Base-by-base conservation (phyloP, 2,888 invertebrate genomes). In the Herminia tarsipennalis region DNA sequence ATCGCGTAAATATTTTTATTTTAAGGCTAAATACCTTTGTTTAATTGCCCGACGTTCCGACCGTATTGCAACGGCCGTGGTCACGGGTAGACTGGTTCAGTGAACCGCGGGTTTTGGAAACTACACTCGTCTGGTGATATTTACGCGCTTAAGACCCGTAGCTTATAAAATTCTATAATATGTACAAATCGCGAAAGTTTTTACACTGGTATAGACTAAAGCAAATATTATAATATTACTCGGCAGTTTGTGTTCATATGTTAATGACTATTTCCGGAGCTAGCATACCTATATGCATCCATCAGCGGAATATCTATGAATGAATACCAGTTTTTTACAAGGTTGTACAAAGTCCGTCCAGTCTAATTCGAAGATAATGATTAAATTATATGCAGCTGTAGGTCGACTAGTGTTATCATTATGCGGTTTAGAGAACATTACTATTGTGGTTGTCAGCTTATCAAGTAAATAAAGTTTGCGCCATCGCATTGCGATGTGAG, bases 401-500 rank as follows among this genome's bases (percentile, higher is more conserved):
- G 34, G 57, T 43, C 46, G 39, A 6, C 34, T 20, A 12, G 28
- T 28, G 22, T 32, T 22, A 22, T 39, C 35, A 17, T 32, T n/a
- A 32, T 38, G 36, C 28, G 25, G 25, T 42, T 33, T 22, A 24
- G 30, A 32, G 16, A 43, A 49, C 43, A 46, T 20, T n/a, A n/a
- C n/a, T n/a, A 40, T 45, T 52, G 34, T 41, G 34, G 46, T 46
- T 21, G 25, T 29, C 41, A 37, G 40, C 35, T 74, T 72, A 73
- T 74, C 69, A 65, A 66, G 68, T 73, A 74, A 75, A 76, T 72
- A 75, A 74, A 58, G 59, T 54, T 62, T 65, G 55, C 57, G 48
- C 55, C 61, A 64, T 56, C 36, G 54, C 62, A 65, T 56, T 56
- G 69, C 69, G 70, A 72, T 65, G 63, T 59, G 56, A 67, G 25